Evolutionary conservation across 2,888 invertebrate genomes (phyloP), one percentile per base, ranked within the genome.

Genomic region (Carpatolechia fugitivella): DNA sequence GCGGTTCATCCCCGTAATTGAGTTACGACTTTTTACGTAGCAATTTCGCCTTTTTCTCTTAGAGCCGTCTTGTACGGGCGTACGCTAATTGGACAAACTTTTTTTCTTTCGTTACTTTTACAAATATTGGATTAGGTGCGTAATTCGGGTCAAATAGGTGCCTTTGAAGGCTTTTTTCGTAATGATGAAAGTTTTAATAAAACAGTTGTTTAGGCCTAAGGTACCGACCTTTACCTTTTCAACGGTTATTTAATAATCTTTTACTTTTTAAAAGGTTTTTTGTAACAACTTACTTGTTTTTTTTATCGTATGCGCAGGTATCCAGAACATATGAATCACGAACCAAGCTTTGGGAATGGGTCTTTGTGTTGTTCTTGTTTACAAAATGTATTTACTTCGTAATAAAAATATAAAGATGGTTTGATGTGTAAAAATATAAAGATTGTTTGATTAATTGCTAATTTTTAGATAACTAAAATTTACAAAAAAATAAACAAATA

Each of bases 11-110:
- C 77, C 69, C 72, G 84, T 90, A 90, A 90, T 90, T 89, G 89
- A 90, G 89, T 90, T 90, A 90, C 88, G 86, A 89, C 85, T 88
- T 90, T 89, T 86, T 88, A 87, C 86, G 87, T 86, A 82, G 86
- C 85, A 86, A 87, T 88, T 88, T 87, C 82, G 81, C 40, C 20
- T 85, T 88, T 86, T 85, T 85, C 83, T 85, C 85, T 87, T 82
- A 85, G 84, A 84, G 82, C 75, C 80, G 14, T 40, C 16, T 3
- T 41, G 14, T 36, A 14, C n/a, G 76, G 80, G 84, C 80, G 81
- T 75, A 81, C 82, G 80, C 81, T 88, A 88, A 88, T 89, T 87
- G 88, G 76, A 64, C 73, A 78, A 78, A 75, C 76, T 75, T 80
- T 80, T 80, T 80, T 79, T 81, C 44, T 70, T 76, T 68, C 73